Conservation (phyloP, 1,140 invertebrate genomes). For the Pomacea maculata region DNA sequence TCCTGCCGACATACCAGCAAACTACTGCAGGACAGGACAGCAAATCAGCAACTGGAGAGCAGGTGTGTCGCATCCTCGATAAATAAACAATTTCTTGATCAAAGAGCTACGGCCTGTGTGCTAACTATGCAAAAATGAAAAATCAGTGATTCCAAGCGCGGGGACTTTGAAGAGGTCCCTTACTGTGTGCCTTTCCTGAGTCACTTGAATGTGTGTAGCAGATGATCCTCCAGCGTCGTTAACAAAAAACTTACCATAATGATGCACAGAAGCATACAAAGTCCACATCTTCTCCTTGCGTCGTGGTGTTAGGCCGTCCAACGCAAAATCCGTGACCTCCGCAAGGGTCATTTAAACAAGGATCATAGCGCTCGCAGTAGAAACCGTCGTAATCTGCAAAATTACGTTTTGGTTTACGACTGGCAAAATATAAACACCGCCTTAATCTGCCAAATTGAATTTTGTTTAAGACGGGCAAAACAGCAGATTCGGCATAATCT, state of each 20-base stretch:
- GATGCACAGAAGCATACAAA: conserved; percentile 45
- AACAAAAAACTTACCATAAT: conserved; percentile 15
- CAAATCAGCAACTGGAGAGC: too few relatives aligned
- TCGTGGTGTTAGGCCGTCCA: conserved; percentile 3
- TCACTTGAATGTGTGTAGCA: too few relatives aligned
- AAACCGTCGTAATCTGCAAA: conserved; percentile 51
- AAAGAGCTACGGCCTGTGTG: too few relatives aligned
- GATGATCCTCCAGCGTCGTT: too few relatives aligned
- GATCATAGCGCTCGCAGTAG: conserved; percentile 54
- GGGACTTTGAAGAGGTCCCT: too few relatives aligned
- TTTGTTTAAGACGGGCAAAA: background rate
- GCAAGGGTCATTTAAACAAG: conserved; percentile 54
- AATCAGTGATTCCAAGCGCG: too few relatives aligned
- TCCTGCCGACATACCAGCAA: background rate
- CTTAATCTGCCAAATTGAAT: conserved; percentile 39
- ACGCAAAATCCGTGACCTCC: conserved; percentile 39
- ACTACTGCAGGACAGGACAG: too few relatives aligned
- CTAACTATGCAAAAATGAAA: too few relatives aligned
- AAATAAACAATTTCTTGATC: too few relatives aligned
- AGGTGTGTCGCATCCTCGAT: too few relatives aligned
- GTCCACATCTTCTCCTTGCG: background rate
- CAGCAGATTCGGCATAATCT: background rate
- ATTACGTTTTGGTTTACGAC: background rate
- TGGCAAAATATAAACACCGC: conserved; percentile 27
- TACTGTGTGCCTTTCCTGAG: too few relatives aligned